Base-by-base conservation (phyloP, 2,888 invertebrate species). In the Lasius fuliginosus region DNA sequence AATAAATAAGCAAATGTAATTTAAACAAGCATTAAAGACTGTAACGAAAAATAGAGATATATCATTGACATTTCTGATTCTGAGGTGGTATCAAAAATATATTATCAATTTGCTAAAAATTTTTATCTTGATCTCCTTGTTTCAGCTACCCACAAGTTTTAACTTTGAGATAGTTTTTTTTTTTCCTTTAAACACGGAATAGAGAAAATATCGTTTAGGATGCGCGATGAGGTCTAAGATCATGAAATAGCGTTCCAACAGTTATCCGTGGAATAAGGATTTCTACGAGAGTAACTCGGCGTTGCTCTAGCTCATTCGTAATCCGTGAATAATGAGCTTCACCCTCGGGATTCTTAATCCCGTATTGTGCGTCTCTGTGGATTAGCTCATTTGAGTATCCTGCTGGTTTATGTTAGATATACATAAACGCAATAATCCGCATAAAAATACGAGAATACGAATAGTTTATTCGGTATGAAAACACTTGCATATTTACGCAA, bases 291-390 rank as follows among this genome's bases (percentile, higher is more conserved):
- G 46, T 69, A 83, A 79, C 62, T 69, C 69, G 65, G 46, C 42
- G 58, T 82, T 36, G 87, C 76, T 86, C 87, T 88, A 87, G 89
- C 87, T 90, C 89, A 91, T 90, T 90, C 89, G 88, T 91, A 92
- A 92, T 92, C 91, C 90, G 84, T 87, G 86, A 91, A 88, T 90
- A 91, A 92, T 89, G 91, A 90, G 90, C 87, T 91, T 85, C 86
- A 86, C 86, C 46, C 46, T 69, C 60, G 81, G 75, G 82, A 82
- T 84, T 83, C 86, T 90, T 91, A 91, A 91, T 89, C 90, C 89
- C 83, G 86, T 89, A 90, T 92, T 92, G 91, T 89, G 87, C 88
- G 86, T 87, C 89, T 87, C 88, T 89, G 53, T 69, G 46, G 82
- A 27, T 79, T 85, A 86, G 87, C 83, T 86, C 83, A 73, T 81